A percentile compares a stretch with the other conserved stretches of the same genome.
Conservation (phyloP, 2,113 vertebrate species). For the Phylloscopus trochiloides region DNA sequence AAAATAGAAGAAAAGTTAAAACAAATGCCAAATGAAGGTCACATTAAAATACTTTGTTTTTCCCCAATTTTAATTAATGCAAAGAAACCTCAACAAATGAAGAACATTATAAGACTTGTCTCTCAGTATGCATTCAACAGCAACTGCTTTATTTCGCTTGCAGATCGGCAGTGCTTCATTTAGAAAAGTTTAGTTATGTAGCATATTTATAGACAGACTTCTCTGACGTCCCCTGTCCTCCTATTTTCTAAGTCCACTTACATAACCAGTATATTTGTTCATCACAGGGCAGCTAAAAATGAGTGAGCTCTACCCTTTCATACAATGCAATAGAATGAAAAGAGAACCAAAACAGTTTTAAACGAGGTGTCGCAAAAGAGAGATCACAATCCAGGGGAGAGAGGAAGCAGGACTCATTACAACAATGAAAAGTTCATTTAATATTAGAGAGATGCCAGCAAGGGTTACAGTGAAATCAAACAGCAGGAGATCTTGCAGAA, state of each 20-base stretch:
- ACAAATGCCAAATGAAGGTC: slow-evolving; percentile 98
- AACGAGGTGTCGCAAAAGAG: not conserved
- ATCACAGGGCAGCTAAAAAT: not conserved
- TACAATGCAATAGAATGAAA: not conserved
- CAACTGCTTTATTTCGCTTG: slow-evolving; percentile 5
- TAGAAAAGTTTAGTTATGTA: slow-evolving; percentile 19
- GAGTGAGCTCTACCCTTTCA: not conserved
- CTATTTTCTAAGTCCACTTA: not conserved
- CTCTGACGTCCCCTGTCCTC: not conserved
- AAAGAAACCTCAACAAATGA: slow-evolving; percentile 73
- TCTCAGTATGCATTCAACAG: not conserved
- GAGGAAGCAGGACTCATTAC: not conserved
- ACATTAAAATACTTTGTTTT: slow-evolving; percentile 90
- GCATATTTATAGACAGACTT: not conserved
- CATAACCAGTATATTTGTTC: not conserved
- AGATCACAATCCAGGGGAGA: not conserved
- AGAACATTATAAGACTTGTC: slow-evolving; percentile 36
- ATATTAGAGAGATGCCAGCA: slow-evolving; percentile 11
- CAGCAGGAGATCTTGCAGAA: slow-evolving; percentile 1
- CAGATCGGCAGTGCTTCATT: not conserved
- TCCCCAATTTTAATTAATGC: slow-evolving; percentile 79
- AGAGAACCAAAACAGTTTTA: not conserved
- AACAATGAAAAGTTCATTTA: slow-evolving; percentile 8
- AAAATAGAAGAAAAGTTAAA: slow-evolving; percentile 98
- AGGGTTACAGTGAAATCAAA: slow-evolving; percentile 35